Evolutionary conservation across 1,140 invertebrate genomes (phyloP).

Genomic region (Brachionus plicatilis): DNA sequence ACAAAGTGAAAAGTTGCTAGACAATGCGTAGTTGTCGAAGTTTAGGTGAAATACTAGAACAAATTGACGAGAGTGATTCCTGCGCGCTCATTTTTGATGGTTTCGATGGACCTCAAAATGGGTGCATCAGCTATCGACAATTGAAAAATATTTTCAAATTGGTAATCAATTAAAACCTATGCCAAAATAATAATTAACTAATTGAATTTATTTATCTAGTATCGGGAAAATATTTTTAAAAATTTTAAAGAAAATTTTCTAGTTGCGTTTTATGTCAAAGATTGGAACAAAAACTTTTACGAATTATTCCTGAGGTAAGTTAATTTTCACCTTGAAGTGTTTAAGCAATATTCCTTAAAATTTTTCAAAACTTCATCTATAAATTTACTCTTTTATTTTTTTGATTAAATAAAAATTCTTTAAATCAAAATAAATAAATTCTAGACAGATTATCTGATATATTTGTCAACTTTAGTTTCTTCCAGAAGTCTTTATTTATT

Average conservation of each 20-base stretch:
- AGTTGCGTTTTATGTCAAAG: neutral
- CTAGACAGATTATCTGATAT: too few species aligned
- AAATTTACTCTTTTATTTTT: too few species aligned
- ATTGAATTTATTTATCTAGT: neutral
- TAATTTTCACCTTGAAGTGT: neutral
- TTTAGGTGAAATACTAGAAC: neutral
- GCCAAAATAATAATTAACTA: neutral
- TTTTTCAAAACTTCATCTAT: neutral
- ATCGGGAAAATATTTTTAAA: neutral
- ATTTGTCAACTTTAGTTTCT: too few species aligned
- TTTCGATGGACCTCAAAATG: neutral
- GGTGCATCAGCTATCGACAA: neutral
- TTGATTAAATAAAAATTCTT: too few species aligned
- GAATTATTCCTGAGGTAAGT: slow-evolving; percentile 1
- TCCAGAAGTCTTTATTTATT: too few species aligned
- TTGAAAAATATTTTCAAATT: neutral
- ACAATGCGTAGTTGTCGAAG: neutral
- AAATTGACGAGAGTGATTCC: neutral
- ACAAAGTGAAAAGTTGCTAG: neutral
- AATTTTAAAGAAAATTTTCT: neutral
- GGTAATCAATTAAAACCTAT: neutral
- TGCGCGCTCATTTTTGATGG: neutral
- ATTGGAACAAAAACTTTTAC: slow-evolving; percentile 14
- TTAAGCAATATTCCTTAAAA: neutral
- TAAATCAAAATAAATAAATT: too few species aligned